Evolutionary conservation across 2,888 invertebrate species (phyloP).

Genomic region (Ypsolopha sequella): DNA sequence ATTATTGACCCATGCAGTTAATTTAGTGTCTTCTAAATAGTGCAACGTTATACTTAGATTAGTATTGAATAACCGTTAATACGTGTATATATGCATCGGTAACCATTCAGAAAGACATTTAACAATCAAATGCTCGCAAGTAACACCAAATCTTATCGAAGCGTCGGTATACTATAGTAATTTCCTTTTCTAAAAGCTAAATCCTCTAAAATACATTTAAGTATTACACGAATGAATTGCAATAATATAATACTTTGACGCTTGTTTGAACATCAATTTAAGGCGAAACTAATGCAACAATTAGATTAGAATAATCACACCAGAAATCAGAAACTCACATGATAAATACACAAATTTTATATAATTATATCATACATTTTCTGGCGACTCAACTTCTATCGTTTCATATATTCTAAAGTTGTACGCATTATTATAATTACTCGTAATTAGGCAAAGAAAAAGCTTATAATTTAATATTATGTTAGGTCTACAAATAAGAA

Average conservation of each 20-base stretch:
- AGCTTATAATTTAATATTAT: slow-evolving; percentile 44
- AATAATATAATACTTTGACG: slow-evolving; percentile 48
- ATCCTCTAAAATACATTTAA: slow-evolving; percentile 38
- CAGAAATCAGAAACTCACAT: slow-evolving; percentile 43
- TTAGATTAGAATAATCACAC: slow-evolving; percentile 15
- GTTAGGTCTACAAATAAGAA: slow-evolving; percentile 48
- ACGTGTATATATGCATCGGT: neutral
- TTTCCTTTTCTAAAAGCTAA: slow-evolving; percentile 42
- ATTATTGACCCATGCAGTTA: slow-evolving; percentile 14
- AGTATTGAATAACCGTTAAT: slow-evolving; percentile 17
- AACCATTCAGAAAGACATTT: neutral
- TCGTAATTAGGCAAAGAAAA: slow-evolving; percentile 64
- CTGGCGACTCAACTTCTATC: slow-evolving; percentile 39
- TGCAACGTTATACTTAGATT: slow-evolving; percentile 6
- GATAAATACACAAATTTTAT: slow-evolving; percentile 18
- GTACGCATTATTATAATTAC: slow-evolving; percentile 35
- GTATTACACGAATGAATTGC: slow-evolving; percentile 59
- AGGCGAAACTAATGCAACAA: slow-evolving; percentile 59
- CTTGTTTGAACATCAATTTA: neutral
- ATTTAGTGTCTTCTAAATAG: too few species aligned
- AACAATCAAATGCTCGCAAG: neutral
- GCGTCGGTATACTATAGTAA: neutral
- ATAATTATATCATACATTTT: slow-evolving; percentile 21
- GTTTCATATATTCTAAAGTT: slow-evolving; percentile 45
- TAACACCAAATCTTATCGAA: neutral